phyloP scores from a whole-genome alignment of 37 sponge, comb jelly and placozoan species.

The Cliona cf. orientalis region DNA sequence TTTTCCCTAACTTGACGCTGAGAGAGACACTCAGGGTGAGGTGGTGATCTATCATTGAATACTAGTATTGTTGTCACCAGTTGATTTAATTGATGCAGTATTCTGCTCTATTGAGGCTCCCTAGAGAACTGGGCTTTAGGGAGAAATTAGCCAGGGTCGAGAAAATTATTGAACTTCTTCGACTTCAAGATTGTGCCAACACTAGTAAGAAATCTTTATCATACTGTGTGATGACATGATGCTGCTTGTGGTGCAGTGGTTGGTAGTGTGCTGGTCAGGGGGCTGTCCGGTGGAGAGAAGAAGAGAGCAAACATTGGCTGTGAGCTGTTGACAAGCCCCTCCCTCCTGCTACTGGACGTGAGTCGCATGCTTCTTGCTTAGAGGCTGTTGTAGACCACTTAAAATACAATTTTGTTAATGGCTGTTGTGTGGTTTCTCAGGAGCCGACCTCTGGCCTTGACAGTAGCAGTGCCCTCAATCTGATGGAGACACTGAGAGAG shows the following conservation, averaged over 20 bases:
- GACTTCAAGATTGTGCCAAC: conserved; percentile 53
- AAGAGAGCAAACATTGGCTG: conserved; percentile 90
- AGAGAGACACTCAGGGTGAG: conserved; percentile 67
- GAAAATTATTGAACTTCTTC: conserved; percentile 50
- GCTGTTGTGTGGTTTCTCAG: conserved; percentile 25
- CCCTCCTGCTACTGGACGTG: conserved; percentile 78
- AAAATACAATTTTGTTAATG: not conserved
- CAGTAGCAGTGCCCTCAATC: conserved; percentile 71
- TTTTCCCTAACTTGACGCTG: conserved; percentile 85
- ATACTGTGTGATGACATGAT: not conserved
- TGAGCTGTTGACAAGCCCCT: conserved; percentile 83
- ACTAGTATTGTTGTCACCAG: not conserved
- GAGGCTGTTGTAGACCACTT: not conserved
- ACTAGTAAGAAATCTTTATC: conserved; percentile 55
- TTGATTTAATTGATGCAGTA: conserved; percentile 41
- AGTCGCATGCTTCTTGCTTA: conserved; percentile 1
- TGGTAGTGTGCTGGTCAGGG: conserved; percentile 57
- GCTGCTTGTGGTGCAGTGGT: conserved; percentile 36
- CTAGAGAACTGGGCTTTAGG: conserved; percentile 45
- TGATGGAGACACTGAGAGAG: conserved; percentile 50
- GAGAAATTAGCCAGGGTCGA: conserved; percentile 64
- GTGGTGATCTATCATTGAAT: not conserved
- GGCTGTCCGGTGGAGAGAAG: conserved; percentile 89
- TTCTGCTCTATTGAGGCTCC: conserved; percentile 74
- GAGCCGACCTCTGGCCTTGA: conserved; percentile 94